Evolutionary conservation across 2,888 invertebrate species (phyloP).

Genomic region (Acanthosepion lycidas): DNA sequence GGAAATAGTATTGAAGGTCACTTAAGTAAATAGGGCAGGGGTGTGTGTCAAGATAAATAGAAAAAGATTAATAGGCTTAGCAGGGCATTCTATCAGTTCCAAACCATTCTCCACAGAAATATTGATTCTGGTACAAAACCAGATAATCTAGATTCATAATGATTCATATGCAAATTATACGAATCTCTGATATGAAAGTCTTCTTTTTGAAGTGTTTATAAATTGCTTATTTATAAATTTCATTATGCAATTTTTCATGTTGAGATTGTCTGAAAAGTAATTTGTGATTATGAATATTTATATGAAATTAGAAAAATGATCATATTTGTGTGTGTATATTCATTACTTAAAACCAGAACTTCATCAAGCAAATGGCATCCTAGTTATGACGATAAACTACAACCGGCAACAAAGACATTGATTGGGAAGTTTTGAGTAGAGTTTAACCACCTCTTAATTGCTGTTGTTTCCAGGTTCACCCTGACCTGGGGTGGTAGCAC

Average conservation of each 20-base stretch:
- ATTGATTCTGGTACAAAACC: neutral
- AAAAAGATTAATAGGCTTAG: slow-evolving; percentile 52
- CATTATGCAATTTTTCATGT: neutral
- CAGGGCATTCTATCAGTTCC: neutral
- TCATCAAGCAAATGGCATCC: no score
- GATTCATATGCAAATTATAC: neutral
- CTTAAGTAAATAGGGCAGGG: neutral
- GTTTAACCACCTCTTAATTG: no score
- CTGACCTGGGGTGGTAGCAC: no score
- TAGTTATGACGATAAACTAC: no score
- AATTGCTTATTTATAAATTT: neutral
- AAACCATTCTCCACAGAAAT: neutral
- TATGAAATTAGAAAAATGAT: no score
- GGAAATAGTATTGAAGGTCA: neutral
- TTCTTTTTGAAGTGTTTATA: slow-evolving; percentile 17
- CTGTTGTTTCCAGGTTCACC: no score
- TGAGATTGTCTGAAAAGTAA: neutral
- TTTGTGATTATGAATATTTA: neutral
- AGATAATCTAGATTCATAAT: slow-evolving; percentile 34
- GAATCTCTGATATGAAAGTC: neutral
- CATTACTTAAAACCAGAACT: no score
- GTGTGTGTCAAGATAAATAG: slow-evolving; percentile 20
- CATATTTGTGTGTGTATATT: no score
- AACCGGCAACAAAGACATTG: no score
- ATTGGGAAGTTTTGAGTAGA: no score